Base-by-base conservation (phyloP, 2,888 invertebrate species). In the Smittia sp. region DNA sequence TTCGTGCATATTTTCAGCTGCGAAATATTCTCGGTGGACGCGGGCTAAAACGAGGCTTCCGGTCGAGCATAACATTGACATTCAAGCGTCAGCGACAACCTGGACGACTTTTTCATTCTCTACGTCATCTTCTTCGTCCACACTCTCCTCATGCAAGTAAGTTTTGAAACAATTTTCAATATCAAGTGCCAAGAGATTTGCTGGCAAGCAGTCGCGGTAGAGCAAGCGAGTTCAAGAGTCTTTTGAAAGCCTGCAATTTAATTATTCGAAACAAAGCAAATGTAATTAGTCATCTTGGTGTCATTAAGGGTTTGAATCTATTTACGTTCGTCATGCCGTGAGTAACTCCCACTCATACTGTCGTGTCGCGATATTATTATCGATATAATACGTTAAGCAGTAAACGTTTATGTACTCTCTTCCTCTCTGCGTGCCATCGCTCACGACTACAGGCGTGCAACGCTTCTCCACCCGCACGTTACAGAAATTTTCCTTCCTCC, bases 101-200 rank as follows among this genome's bases (percentile, higher is more conserved):
- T 22, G 66, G 66, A 66, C 15, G 66, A 66, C 66, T 2, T 66
- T 66, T 39, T 66, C 25, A 39, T 66, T 39, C 66, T 66, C 22
- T 66, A 39, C 66, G 38, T 66, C 4, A 39, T 66, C 6, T 66
- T 66, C 39, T 66, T 66, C n/a, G 15, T 66, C 13, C 66, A 66
- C 22, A 66, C 66, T 1, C 25, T 66, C 27, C 39, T 39, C 66
- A 20, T 66, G 18, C 66, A 66, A 38, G 66, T 66, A 38, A 66
- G 66, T 15, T 62, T 46, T 4, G 32, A 3, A 6, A 9, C 9
- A 32, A 32, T 32, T 32, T 32, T 6, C 9, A 32, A 32, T 32
- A n/a, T n/a, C n/a, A n/a, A n/a, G n/a, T n/a, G n/a, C 9, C 32
- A 32, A 32, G 9, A 32, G 9, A 9, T 6, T 32, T 32, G 32